phyloP scores from a whole-genome alignment of 2,888 invertebrate genomes.

The Clostera curtula region DNA sequence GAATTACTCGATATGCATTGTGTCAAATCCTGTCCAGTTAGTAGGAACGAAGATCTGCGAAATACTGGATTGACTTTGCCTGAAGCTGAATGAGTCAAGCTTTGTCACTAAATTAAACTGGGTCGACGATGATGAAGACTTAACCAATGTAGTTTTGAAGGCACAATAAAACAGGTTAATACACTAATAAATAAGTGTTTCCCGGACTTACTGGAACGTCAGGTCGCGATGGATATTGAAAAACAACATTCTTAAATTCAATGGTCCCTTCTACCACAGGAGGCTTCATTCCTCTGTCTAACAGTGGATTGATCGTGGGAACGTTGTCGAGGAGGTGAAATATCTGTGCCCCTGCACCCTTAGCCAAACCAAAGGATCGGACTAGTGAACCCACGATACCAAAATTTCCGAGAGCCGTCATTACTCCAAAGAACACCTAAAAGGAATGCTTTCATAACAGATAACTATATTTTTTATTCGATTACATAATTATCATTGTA shows the following conservation, averaged over 20 bases:
- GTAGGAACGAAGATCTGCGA: too few species aligned
- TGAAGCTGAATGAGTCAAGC: too few species aligned
- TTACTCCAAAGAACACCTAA: conserved; percentile 72
- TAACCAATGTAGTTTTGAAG: too few species aligned
- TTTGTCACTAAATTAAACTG: too few species aligned
- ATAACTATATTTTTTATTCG: too few species aligned
- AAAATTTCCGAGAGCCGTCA: conserved; percentile 31
- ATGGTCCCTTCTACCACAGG: conserved; percentile 75
- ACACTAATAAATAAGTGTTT: conserved; percentile 1
- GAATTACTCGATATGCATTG: too few species aligned
- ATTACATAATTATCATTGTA: too few species aligned
- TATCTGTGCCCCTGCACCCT: conserved; percentile 83
- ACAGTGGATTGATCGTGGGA: conserved; percentile 81
- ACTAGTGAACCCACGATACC: conserved; percentile 45
- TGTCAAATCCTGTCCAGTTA: too few species aligned
- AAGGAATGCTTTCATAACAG: conserved; percentile 3
- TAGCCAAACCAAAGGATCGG: conserved; percentile 82
- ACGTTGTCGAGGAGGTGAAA: conserved; percentile 81
- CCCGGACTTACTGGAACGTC: conserved; percentile 74
- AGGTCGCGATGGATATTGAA: conserved; percentile 85
- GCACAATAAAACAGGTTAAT: too few species aligned
- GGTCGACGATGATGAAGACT: too few species aligned
- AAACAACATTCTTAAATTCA: conserved; percentile 79
- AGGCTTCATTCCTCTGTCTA: conserved; percentile 74
- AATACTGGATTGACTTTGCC: too few species aligned